Base-by-base conservation (phyloP, 2,797 vertebrate species). In the Thaleichthys pacificus region DNA sequence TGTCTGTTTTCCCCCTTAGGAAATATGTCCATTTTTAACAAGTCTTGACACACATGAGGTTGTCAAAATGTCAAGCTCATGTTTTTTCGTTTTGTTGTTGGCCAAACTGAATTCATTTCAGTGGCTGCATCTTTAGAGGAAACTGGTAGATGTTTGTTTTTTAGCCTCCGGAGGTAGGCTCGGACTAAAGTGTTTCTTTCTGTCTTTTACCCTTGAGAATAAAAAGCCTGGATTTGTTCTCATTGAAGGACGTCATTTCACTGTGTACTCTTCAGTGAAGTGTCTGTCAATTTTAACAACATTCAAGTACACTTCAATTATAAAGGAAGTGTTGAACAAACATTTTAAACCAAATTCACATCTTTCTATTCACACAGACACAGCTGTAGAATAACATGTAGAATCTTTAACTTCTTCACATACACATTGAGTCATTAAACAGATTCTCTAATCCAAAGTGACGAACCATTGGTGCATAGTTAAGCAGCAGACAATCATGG, bases 51-150 rank as follows among this genome's bases (percentile, higher is more conserved):
- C 19, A 19, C 47, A 19, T 42, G 66, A 58, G 32, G 57, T 83
- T 67, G 65, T 84, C 82, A 88, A 85, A 87, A 8, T 2, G 61
- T 61, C 28, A 35, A 57, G 28, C 35, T 17, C 21, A 66, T 14
- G 42, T 75, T 64, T 58, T 35, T 62, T 76, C 64, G 21, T 78
- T 78, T 61, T 63, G 32, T 71, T 69, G 5, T 35, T 12, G 54
- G 30, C n/a, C 54, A 69, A 26, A 47, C 11, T 12, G 9, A 47
- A 47, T 47, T 47, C 42, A 47, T 11, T 47, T 47, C 9, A 47
- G 42, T 11, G 9, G 42, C 42, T 47, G 42, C 42, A 47, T 47
- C 42, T 47, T 47, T 47, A 47, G 42, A 47, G 42, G 42, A 47
- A 47, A 8, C 2, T 47, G 42, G 3, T 47, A 9, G 8, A 11